Evolutionary conservation across 2,888 invertebrate genomes (phyloP), one percentile per base, ranked within the genome.

Genomic region (Agrochola litura): DNA sequence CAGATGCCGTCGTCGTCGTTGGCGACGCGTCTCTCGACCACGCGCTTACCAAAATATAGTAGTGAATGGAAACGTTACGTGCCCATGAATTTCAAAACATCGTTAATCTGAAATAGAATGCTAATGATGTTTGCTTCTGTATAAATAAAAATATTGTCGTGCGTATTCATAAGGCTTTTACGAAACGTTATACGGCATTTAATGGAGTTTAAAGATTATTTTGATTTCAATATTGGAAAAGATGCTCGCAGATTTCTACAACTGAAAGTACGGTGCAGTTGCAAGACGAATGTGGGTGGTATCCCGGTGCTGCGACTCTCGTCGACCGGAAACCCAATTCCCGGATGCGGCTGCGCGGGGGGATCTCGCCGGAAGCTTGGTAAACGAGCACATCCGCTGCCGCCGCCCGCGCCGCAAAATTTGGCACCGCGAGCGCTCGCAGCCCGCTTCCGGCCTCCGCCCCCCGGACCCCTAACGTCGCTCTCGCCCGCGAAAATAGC

Each of bases 381-480:
- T 96, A 96, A 96, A 96, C 95, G 96, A 96, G 96, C 94, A 96
- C 96, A 96, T 96, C 96, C 96, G 96, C 94, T 93, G 94, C 96
- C 94, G 94, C 95, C 96, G 96, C 96, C 96, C 96, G 96, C 95
- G 94, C 96, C 95, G 96, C 96, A 96, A 96, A 96, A 95, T 96
- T 96, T 96, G 96, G 96, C 96, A 96, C 96, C 96, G 94, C 95
- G 93, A 95, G 95, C 95, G 94, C 95, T 95, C 95, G 94, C 95
- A 94, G 95, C 95, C 92, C 95, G 95, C 95, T 96, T 95, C 96
- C 96, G 96, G 95, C 95, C 95, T 93, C 94, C 94, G 92, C 93
- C 95, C 95, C 95, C 94, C 94, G 93, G 92, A 91, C 94, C 94
- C 93, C 95, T 92, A 92, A 89, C 94, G 92, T 92, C 95, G 93